Base-by-base conservation (phyloP, 2,797 vertebrate species). In the Pseudochirops cupreus region DNA sequence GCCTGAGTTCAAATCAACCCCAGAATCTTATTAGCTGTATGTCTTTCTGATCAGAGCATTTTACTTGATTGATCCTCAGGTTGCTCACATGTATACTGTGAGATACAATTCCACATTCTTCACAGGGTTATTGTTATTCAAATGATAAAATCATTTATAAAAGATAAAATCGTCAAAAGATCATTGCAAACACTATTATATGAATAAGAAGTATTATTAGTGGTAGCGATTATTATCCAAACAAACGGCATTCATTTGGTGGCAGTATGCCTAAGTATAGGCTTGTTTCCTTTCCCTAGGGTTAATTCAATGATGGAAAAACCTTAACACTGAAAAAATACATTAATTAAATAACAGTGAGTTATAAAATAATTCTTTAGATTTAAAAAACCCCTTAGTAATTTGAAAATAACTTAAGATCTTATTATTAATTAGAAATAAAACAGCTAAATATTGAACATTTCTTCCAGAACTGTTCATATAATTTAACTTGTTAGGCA, bases 361-460 rank as follows among this genome's bases (percentile, higher is more conserved):
- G 0, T 67, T 56, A 33, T 9, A 74, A 5, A 33, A 24, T 57
- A 59, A 91, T 57, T 89, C 62, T 52, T 54, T 56, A 93, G 46
- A 92, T 55, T 46, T 62, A 74, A 3, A 54, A 93, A 56, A 96
- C 57, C 91, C 18, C 56, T 94, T 91, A 74, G 62, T 94, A 59
- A 82, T 94, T 92, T 29, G 16, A 11, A 18, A 95, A 91, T 93
- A 56, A 11, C 87, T 96, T 39, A 21, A 95, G 57, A 93, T 46
- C 74, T 50, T 92, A 74, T 56, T 93, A 89, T 56, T 93, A 89
- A 91, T 96, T 95, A 93, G 59, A 52, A 95, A 94, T 14, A 90
- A 2, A 54, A 50, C 21, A 82, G 18, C 28, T 96, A 53, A 91
- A 91, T 91, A 91, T 91, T 33, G 1, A 53, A 16, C 52, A 55